phyloP scores from a whole-genome alignment of 2,888 invertebrate genomes.

The Ormyrus rosae region DNA sequence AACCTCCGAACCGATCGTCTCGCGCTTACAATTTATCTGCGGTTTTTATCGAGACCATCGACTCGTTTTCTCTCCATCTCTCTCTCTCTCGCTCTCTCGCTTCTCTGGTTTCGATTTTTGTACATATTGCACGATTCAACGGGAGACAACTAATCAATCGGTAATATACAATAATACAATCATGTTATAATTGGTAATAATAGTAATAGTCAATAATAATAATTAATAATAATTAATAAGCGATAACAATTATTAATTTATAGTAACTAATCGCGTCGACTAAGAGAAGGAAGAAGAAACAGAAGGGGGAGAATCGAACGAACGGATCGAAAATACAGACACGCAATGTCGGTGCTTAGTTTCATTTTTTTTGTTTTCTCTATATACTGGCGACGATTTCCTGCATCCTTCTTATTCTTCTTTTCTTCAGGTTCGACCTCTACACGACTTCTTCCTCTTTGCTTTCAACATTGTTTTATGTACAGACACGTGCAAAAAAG shows the following conservation, averaged over 20 bases:
- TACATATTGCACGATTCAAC: slow-evolving; percentile 73
- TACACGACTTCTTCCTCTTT: slow-evolving; percentile 38
- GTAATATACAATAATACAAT: slow-evolving; percentile 62
- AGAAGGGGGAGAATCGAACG: slow-evolving; percentile 59
- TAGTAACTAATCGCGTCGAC: slow-evolving; percentile 61
- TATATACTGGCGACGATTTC: slow-evolving; percentile 55
- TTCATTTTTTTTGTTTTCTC: slow-evolving; percentile 36
- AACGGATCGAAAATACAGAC: slow-evolving; percentile 51
- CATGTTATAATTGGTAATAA: slow-evolving; percentile 55
- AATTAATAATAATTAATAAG: slow-evolving; percentile 64
- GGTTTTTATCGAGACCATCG: slow-evolving; percentile 1
- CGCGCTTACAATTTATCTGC: background rate
- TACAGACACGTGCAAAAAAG: slow-evolving; percentile 55
- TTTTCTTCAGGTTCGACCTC: slow-evolving; percentile 47
- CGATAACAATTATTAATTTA: slow-evolving; percentile 62
- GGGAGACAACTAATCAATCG: slow-evolving; percentile 68
- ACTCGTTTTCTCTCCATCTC: background rate
- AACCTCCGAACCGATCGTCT: slow-evolving; percentile 13
- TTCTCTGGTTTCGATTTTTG: slow-evolving; percentile 59
- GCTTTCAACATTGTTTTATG: slow-evolving; percentile 53
- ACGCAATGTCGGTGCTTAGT: slow-evolving; percentile 53
- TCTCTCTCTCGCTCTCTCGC: slow-evolving; percentile 11
- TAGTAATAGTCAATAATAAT: slow-evolving; percentile 56
- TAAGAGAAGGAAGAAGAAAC: slow-evolving; percentile 62
- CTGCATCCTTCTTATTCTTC: slow-evolving; percentile 55